These are phyloP conservation scores for Notarius quadriscutis DNA, from an alignment of 2,113 vertebrate species.

Conservation along the genomic window DNA sequence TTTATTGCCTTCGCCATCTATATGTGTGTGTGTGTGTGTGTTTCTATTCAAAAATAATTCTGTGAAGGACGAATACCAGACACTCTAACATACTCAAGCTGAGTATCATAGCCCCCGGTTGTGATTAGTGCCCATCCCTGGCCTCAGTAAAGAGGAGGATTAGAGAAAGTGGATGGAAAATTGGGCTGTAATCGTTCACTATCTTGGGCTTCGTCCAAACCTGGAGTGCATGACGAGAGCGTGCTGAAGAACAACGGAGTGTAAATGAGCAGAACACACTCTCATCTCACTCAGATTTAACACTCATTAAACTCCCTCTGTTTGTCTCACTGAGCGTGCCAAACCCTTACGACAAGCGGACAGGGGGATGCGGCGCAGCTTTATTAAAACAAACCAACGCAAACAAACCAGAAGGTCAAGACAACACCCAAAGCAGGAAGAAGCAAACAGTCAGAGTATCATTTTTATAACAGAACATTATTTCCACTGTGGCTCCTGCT, in stretches of 20 bases:
- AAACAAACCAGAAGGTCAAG: conserved; percentile 14
- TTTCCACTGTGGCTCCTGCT: not conserved
- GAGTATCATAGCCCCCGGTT: conserved; percentile 42
- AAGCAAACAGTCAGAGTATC: not conserved
- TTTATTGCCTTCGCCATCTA: not conserved
- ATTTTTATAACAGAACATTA: no score
- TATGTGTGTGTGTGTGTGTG: not conserved
- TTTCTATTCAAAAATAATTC: not conserved
- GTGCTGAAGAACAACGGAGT: conserved; percentile 43
- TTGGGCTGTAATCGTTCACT: conserved; percentile 45
- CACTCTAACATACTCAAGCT: conserved; percentile 44
- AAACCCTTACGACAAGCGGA: not conserved
- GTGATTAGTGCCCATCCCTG: conserved; percentile 51
- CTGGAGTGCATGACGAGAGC: conserved; percentile 43
- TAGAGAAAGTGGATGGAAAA: conserved; percentile 36
- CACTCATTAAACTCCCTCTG: conserved; percentile 33
- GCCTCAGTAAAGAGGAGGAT: conserved; percentile 47
- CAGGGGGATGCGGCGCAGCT: not conserved
- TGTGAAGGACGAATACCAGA: conserved; percentile 54
- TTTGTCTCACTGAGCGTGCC: not conserved
- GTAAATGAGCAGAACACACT: conserved; percentile 28
- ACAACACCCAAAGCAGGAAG: not conserved
- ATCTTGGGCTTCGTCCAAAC: conserved; percentile 51
- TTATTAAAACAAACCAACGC: conserved; percentile 1
- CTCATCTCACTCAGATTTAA: conserved; percentile 17